Conservation (phyloP, 1,140 invertebrate species). For the Drosophila serrata region DNA sequence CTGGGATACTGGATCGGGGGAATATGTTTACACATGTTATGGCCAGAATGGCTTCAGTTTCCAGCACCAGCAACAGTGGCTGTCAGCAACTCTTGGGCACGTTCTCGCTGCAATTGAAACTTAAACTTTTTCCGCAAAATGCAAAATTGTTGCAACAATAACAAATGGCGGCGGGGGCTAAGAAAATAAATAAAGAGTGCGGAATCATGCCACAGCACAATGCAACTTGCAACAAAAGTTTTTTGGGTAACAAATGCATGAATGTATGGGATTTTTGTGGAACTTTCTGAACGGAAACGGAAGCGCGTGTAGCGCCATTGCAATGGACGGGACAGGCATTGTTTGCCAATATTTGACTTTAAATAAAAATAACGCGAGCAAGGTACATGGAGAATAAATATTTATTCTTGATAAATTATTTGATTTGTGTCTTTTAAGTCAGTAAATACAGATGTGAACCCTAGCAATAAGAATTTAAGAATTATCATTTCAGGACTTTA, state of each 20-base stretch:
- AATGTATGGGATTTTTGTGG: slow-evolving; percentile 45
- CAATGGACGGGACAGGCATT: slow-evolving; percentile 54
- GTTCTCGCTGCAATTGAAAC: slow-evolving; percentile 74
- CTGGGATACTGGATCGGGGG: neutral
- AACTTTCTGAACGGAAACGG: slow-evolving; percentile 70
- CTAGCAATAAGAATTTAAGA: neutral
- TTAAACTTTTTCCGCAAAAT: slow-evolving; percentile 69
- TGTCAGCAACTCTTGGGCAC: slow-evolving; percentile 76
- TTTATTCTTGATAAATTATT: neutral
- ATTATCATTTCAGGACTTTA: neutral
- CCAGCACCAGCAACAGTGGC: slow-evolving; percentile 39
- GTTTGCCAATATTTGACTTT: slow-evolving; percentile 53
- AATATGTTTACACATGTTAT: slow-evolving; percentile 78
- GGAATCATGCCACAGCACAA: slow-evolving; percentile 52
- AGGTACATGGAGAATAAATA: neutral
- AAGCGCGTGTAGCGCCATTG: slow-evolving; percentile 72
- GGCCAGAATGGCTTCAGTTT: slow-evolving; percentile 58
- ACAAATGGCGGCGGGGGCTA: slow-evolving; percentile 58
- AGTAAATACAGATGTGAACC: neutral
- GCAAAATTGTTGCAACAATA: slow-evolving; percentile 70
- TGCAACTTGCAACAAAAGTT: slow-evolving; percentile 78
- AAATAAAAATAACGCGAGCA: slow-evolving; percentile 30
- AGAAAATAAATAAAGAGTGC: slow-evolving; percentile 62
- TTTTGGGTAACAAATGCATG: slow-evolving; percentile 32
- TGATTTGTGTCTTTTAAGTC: accelerated